These are phyloP conservation scores for Pyrrhia umbra DNA, from an alignment of 2,888 invertebrate genomes.

Conservation along the genomic window DNA sequence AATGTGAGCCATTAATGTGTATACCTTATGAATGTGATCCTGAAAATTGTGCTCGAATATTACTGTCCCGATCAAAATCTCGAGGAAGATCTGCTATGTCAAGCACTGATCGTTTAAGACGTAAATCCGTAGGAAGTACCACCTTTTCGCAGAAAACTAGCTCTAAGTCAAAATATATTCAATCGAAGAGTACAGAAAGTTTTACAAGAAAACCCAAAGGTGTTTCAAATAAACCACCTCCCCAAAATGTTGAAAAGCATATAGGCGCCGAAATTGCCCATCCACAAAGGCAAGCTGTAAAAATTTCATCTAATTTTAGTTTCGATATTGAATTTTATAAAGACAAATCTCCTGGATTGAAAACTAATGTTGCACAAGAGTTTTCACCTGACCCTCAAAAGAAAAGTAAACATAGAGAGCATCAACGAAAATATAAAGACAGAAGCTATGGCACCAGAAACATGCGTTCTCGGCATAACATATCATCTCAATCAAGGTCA, in stretches of 20 bases:
- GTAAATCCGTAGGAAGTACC: constrained; percentile 39
- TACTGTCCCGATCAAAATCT: constrained; percentile 37
- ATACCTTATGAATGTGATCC: constrained; percentile 63
- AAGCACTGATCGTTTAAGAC: constrained; percentile 22
- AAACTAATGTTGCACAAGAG: constrained; percentile 8
- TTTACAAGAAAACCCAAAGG: constrained; percentile 11
- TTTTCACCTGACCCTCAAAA: constrained; percentile 1
- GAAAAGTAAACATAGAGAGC: constrained; percentile 13
- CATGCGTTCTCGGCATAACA: constrained; percentile 4
- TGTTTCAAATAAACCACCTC: constrained; percentile 3
- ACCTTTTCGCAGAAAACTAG: constrained; percentile 19
- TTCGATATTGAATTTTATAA: constrained; percentile 68
- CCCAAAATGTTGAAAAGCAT: not conserved
- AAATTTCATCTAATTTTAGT: constrained; percentile 63
- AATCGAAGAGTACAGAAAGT: constrained; percentile 36
- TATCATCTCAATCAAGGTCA: constrained; percentile 39
- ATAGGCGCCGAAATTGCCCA: not conserved
- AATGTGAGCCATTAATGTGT: constrained; percentile 64
- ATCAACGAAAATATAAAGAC: constrained; percentile 11
- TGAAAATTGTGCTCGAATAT: constrained; percentile 47
- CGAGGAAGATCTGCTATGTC: constrained; percentile 9
- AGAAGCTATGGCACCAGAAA: constrained; percentile 1
- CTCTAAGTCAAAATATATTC: constrained; percentile 35
- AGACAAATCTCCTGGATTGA: constrained; percentile 24
- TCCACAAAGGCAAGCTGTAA: constrained; percentile 48